phyloP scores from a whole-genome alignment of 2,888 invertebrate species.

The Eristalis tenax region DNA sequence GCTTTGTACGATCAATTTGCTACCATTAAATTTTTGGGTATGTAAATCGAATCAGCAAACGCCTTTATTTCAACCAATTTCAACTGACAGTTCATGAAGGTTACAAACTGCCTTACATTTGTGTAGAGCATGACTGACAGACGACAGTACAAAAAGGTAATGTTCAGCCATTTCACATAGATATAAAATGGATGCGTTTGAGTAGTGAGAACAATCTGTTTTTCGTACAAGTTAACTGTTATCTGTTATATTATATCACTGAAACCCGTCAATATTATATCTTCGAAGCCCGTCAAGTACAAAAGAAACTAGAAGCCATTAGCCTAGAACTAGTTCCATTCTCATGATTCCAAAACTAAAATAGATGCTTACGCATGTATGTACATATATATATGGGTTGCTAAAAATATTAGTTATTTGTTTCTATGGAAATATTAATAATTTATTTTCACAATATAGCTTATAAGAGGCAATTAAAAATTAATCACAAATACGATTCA shows the following conservation, averaged over 20 bases:
- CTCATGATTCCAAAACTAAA: too few species aligned
- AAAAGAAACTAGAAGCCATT: too few species aligned
- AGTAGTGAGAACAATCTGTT: not conserved
- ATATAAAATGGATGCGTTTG: not conserved
- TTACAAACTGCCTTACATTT: not conserved
- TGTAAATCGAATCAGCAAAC: constrained; percentile 21
- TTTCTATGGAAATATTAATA: not conserved
- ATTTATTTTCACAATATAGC: not conserved
- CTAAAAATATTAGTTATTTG: too few species aligned
- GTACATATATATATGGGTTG: too few species aligned
- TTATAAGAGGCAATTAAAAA: not conserved
- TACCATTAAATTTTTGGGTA: constrained; percentile 26
- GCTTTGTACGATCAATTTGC: constrained; percentile 1
- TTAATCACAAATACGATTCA: not conserved
- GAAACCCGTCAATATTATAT: too few species aligned
- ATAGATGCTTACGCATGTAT: too few species aligned
- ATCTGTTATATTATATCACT: too few species aligned
- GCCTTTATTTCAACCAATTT: not conserved
- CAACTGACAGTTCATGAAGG: not conserved
- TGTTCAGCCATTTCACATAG: not conserved
- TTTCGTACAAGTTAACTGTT: not conserved
- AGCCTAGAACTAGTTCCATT: too few species aligned
- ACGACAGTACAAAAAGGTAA: not conserved
- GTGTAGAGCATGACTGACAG: not conserved
- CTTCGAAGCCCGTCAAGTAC: too few species aligned